phyloP scores from a whole-genome alignment of 2,113 vertebrate species.

The Dasyornis broadbenti region DNA sequence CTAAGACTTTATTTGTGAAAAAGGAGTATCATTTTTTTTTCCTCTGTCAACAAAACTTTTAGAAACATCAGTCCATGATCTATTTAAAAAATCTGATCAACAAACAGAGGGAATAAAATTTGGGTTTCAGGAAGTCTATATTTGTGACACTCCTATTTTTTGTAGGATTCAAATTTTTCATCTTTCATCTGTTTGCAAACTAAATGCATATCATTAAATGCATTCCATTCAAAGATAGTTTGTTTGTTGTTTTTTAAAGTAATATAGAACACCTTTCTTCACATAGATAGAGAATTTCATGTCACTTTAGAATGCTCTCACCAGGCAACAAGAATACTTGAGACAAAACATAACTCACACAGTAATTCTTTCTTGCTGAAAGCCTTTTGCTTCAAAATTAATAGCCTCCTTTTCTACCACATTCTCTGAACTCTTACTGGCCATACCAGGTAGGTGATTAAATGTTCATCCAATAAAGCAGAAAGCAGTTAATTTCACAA shows the following conservation, averaged over 20 bases:
- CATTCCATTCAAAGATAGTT: background rate
- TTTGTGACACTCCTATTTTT: background rate
- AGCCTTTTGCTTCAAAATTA: background rate
- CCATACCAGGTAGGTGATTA: background rate
- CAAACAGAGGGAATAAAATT: background rate
- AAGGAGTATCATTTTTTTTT: background rate
- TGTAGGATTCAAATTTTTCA: background rate
- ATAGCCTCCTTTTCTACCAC: background rate
- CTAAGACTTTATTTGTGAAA: background rate
- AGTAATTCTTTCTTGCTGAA: background rate
- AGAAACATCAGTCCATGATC: background rate
- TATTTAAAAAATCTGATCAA: background rate
- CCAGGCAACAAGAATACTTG: background rate
- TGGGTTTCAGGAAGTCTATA: background rate
- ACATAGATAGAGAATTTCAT: background rate
- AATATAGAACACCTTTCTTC: background rate
- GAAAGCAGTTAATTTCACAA: background rate
- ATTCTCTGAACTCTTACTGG: background rate
- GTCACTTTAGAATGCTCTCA: background rate
- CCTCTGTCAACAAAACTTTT: background rate
- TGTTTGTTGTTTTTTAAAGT: background rate
- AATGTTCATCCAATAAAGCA: background rate
- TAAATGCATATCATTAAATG: background rate
- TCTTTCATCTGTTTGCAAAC: background rate
- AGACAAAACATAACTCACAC: background rate